Conservation (phyloP, 1,140 invertebrate species). For the Diorhabda carinulata region DNA sequence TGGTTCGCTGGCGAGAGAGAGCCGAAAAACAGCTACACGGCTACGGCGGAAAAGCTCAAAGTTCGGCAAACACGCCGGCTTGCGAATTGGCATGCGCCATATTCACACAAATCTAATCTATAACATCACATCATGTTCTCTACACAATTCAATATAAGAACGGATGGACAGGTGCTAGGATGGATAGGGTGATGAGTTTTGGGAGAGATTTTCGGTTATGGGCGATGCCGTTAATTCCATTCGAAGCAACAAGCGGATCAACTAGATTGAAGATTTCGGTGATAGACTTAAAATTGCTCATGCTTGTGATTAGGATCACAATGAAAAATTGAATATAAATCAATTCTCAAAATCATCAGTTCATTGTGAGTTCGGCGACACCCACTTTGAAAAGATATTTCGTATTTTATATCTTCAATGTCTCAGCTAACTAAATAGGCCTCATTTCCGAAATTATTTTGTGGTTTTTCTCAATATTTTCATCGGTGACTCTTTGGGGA, state of each 20-base stretch:
- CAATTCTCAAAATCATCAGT: too few relatives aligned
- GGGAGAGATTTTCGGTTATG: not conserved
- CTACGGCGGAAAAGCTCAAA: conserved; percentile 1
- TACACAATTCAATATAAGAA: conserved; percentile 28
- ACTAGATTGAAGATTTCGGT: not conserved
- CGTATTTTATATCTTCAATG: too few relatives aligned
- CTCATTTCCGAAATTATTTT: too few relatives aligned
- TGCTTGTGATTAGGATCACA: too few relatives aligned
- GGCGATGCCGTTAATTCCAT: not conserved
- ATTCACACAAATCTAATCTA: conserved; percentile 43
- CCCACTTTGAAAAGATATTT: too few relatives aligned
- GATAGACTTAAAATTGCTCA: too few relatives aligned
- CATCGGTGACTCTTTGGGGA: too few relatives aligned
- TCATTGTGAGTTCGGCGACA: too few relatives aligned
- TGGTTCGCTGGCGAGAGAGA: conserved; percentile 30
- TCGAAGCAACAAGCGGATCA: not conserved
- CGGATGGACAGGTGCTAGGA: conserved; percentile 23
- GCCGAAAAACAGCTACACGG: conserved; percentile 23
- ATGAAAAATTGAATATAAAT: too few relatives aligned
- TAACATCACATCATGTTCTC: conserved; percentile 43
- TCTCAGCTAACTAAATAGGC: too few relatives aligned
- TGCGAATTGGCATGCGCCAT: conserved; percentile 44
- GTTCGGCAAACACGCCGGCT: conserved; percentile 18
- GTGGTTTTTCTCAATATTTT: too few relatives aligned
- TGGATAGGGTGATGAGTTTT: not conserved